A percentile compares a stretch with the other conserved stretches of the same genome.
Conservation (phyloP, 2,888 invertebrate species). For the Trachelus troglodyta region DNA sequence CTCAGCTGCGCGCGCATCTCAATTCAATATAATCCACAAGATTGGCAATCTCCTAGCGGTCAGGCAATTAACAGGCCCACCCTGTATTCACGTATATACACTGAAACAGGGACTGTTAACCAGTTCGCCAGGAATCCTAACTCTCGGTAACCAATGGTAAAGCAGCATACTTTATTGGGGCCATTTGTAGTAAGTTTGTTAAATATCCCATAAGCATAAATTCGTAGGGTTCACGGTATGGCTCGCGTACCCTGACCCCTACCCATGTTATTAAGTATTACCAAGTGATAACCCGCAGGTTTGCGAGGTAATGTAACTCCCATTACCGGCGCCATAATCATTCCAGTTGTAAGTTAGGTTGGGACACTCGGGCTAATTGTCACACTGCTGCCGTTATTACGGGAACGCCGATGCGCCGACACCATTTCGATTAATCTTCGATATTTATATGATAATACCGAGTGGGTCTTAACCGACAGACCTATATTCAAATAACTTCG, state of each 20-base stretch:
- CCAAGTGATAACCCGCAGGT: constrained; percentile 34
- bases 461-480: background rate
- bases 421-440: background rate
- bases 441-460: background rate
- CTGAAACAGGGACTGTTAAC: background rate
- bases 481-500: background rate
- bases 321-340: constrained; percentile 26
- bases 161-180: constrained; percentile 11
- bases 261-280: constrained; percentile 34
- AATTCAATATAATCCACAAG: background rate
- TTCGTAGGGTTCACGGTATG: constrained; percentile 11
- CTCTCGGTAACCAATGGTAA: constrained; percentile 8
- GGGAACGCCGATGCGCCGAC: constrained; percentile 2
- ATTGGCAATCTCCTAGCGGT: background rate
- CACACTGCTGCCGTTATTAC: constrained; percentile 30
- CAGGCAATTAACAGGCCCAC: background rate
- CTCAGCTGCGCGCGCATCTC: background rate
- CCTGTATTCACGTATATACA: background rate
- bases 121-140: constrained; percentile 12
- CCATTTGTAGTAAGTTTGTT: constrained; percentile 14
- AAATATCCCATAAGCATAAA: constrained; percentile 21
- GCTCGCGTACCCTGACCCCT: background rate
- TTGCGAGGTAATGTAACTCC: constrained; percentile 33
- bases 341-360: constrained; percentile 33
- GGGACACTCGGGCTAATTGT: constrained; percentile 34